A percentile compares a stretch with the other conserved stretches of the same genome.
Evolutionary conservation across 2,797 vertebrate genomes (phyloP).

Genomic region (Halcyon leucocephala): DNA sequence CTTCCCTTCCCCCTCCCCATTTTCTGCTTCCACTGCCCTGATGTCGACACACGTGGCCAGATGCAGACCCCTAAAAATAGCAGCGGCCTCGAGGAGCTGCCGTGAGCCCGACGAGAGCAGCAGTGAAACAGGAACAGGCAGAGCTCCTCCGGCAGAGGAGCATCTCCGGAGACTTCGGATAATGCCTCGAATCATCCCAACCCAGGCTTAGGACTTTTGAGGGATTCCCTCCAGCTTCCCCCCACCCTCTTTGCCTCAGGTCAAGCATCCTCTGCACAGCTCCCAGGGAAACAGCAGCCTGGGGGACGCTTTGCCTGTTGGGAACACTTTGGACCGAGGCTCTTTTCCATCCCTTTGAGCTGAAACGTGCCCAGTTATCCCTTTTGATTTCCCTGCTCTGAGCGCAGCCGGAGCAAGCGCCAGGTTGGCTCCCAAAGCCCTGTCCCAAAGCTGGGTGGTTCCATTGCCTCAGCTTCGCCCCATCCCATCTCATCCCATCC

Average conservation of each 20-base stretch:
- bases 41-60: too few species aligned
- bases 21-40: neutral
- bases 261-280: too few species aligned
- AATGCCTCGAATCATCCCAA: fast-evolving
- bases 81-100: fast-evolving
- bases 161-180: fast-evolving
- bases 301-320: fast-evolving
- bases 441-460: fast-evolving
- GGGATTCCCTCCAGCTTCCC: neutral
- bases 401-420: neutral
- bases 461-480: fast-evolving
- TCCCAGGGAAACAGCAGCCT: neutral
- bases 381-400: neutral
- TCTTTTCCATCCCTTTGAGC: neutral
- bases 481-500: neutral
- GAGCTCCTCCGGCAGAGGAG: neutral
- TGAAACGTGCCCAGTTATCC: fast-evolving
- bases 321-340: fast-evolving
- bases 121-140: neutral
- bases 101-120: neutral
- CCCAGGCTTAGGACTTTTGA: fast-evolving
- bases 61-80: neutral
- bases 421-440: fast-evolving
- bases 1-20: too few species aligned
- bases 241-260: neutral